A percentile compares a stretch with the other conserved stretches of the same genome.
Conservation (phyloP, 1,140 invertebrate genomes). For the Globodera ellingtonae region DNA sequence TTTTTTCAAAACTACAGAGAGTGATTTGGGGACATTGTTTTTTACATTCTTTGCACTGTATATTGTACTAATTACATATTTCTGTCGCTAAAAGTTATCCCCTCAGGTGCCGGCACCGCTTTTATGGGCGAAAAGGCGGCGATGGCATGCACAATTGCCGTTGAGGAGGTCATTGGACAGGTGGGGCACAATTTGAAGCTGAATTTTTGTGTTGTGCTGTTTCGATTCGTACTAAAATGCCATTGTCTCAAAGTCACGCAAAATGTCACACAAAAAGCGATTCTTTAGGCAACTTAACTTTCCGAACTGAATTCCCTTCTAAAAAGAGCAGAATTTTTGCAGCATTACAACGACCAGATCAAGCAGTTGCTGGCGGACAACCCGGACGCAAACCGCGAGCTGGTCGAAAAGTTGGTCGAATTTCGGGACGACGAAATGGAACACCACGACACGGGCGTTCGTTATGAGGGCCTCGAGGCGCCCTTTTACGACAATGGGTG, state of each 20-base stretch:
- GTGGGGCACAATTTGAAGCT: neutral
- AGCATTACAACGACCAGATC: slow-evolving; percentile 98
- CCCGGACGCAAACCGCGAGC: slow-evolving; percentile 76
- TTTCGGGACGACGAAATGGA: slow-evolving; percentile 97
- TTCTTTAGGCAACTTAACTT: no score
- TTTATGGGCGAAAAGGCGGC: slow-evolving; percentile 90
- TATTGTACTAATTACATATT: no score
- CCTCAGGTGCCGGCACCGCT: slow-evolving; percentile 73
- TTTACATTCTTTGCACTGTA: no score
- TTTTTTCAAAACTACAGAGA: no score
- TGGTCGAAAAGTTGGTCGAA: slow-evolving; percentile 81
- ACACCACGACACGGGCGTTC: slow-evolving; percentile 92
- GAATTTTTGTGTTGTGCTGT: no score
- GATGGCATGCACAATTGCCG: slow-evolving; percentile 98
- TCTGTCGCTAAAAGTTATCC: neutral
- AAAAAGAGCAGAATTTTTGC: neutral
- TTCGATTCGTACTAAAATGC: no score
- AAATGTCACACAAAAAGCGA: no score
- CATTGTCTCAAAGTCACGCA: no score
- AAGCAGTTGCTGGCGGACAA: slow-evolving; percentile 75
- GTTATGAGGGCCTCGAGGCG: slow-evolving; percentile 81
- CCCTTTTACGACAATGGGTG: slow-evolving; percentile 75
- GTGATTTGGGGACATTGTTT: no score
- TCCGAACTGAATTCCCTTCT: slow-evolving; percentile 65
- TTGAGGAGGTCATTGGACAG: slow-evolving; percentile 90